Evolutionary conservation across 2,888 invertebrate genomes (phyloP), one percentile per base, ranked within the genome.

Genomic region (Ferdinandea cuprea): DNA sequence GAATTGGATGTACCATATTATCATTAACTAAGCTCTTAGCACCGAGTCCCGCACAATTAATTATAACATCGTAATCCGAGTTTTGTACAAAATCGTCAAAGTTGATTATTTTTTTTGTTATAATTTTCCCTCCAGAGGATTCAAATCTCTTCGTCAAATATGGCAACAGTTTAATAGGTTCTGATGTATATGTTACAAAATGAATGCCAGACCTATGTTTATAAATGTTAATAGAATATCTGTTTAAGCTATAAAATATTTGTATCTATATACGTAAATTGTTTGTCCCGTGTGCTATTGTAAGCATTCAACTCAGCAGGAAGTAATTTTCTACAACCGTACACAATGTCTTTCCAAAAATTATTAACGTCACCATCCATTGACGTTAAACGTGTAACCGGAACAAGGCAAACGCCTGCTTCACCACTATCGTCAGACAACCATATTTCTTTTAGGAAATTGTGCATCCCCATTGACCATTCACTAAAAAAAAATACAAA

Each of bases 1-100:
- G 92, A 52, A 96, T 93, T 1, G 97, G 93, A 66, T 91, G 90
- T 54, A 96, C 91, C 35, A 88, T 88, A 0, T 89, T 85, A 91
- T 97, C 97, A 0, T 92, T 91, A 0, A 94, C 92, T 0, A 97
- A 89, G 7, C 91, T 85, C 85, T 92, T 91, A 0, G 96, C 93
- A 0, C 93, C 94, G 0, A 97, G 87, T 0, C 90, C 97, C 0
- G 94, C 92, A 86, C 97, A 97, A 89, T 97, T 97, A 46, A 97
- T 92, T n/a, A 97, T 91, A 0, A 95, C 92, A 88, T 96, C 94
- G 87, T 91, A 94, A 0, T 90, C 89, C 0, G 87, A 87, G 0
- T 85, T 86, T 0, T 63, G 42, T 0, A 90, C 86, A 15, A 93
- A 88, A 32, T 92, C 91, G 3, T 93, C 88, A 0, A 95, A 88